Conservation (phyloP, 1,140 invertebrate genomes). For the Drosophila simulans region DNA sequence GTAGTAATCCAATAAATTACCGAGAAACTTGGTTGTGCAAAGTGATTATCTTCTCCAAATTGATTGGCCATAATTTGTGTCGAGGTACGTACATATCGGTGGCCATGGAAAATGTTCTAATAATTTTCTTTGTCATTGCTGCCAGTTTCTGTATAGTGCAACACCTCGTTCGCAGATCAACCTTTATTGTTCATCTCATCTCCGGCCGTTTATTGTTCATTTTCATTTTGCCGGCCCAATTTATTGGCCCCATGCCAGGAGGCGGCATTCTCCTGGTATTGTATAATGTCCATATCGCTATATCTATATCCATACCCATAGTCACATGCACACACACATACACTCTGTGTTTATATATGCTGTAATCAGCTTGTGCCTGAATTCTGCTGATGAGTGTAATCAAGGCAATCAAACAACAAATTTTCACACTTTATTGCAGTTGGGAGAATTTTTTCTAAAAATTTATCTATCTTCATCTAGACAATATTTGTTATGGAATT, state of each 20-base stretch:
- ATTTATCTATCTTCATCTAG: conserved; percentile 40
- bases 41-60: conserved; percentile 25
- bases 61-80: conserved; percentile 28
- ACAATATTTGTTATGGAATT: conserved; percentile 55
- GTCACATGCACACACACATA: conserved; percentile 6
- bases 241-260: conserved; percentile 76
- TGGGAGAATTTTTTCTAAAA: conserved; percentile 27
- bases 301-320: conserved; percentile 41
- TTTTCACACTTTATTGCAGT: conserved; percentile 61
- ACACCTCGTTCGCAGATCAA: conserved; percentile 42
- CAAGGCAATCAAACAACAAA: conserved; percentile 76
- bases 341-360: conserved; percentile 8
- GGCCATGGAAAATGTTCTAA: conserved; percentile 1
- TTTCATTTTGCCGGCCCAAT: conserved; percentile 66
- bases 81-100: neutral
- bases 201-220: conserved; percentile 39
- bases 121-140: conserved; percentile 12
- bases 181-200: conserved; percentile 29
- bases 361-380: conserved; percentile 41
- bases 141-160: conserved; percentile 19
- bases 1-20: conserved; percentile 67
- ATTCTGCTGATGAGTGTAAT: conserved; percentile 61
- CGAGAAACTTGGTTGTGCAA: conserved; percentile 16
- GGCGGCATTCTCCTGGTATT: conserved; percentile 60
- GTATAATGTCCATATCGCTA: conserved; percentile 68